Evolutionary conservation across 2,113 vertebrate genomes (phyloP).

Genomic region (Rhinopomastus cyanomelas): DNA sequence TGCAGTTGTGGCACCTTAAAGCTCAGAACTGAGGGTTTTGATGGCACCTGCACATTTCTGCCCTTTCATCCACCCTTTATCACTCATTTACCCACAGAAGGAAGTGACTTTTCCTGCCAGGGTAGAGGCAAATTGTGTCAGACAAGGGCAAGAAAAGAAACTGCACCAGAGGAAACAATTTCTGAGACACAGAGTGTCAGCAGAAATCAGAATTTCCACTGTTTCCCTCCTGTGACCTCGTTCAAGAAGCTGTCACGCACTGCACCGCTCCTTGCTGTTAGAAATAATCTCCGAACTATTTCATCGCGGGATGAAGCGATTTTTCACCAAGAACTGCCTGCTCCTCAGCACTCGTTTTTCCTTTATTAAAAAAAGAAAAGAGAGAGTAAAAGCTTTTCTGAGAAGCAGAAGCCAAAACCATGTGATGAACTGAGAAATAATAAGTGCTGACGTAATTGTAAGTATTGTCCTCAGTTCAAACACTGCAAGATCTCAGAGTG

Average conservation of each 20-base stretch:
- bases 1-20: constrained; percentile 44
- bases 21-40: not conserved
- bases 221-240: not conserved
- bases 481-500: not conserved
- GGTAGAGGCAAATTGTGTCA: constrained; percentile 34
- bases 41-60: constrained; percentile 15
- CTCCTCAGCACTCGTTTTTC: not conserved
- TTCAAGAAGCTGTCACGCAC: not conserved
- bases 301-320: not conserved
- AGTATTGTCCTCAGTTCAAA: not conserved
- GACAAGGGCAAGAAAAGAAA: not conserved
- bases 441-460: not conserved
- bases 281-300: constrained; percentile 4
- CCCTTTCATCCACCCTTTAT: constrained; percentile 44
- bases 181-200: not conserved
- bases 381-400: not conserved
- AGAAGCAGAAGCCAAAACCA: not conserved
- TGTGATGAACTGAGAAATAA: not conserved
- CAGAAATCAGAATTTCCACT: constrained; percentile 15
- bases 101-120: constrained; percentile 48
- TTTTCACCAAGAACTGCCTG: not conserved
- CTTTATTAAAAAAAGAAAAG: not conserved
- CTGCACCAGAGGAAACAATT: constrained; percentile 23
- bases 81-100: constrained; percentile 13
- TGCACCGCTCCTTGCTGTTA: not conserved